Conservation (phyloP, 1,140 invertebrate species). For the Heliconius hewitsoni region DNA sequence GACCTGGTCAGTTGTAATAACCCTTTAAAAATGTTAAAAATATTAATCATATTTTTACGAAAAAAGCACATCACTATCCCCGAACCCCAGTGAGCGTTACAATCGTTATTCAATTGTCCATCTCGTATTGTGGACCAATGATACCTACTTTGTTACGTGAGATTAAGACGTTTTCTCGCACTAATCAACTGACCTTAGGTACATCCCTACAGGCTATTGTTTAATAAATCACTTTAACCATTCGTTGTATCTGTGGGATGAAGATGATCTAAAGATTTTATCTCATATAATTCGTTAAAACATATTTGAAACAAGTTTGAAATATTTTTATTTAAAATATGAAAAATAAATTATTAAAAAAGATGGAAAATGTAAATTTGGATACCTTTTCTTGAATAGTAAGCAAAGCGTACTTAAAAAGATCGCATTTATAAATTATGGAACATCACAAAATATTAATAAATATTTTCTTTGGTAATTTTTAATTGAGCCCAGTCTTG, state of each 20-base stretch:
- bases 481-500: too few relatives aligned
- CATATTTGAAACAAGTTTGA: neutral
- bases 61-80: constrained; percentile 44
- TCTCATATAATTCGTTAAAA: neutral
- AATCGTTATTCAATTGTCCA: constrained; percentile 75
- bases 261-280: neutral
- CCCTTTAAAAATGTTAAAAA: too few relatives aligned
- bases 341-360: too few relatives aligned
- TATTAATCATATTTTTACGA: too few relatives aligned
- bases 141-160: constrained; percentile 43
- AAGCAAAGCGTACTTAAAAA: too few relatives aligned
- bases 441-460: too few relatives aligned
- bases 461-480: too few relatives aligned
- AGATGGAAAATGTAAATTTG: too few relatives aligned
- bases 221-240: constrained; percentile 3
- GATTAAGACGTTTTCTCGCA: constrained; percentile 38
- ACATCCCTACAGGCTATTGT: constrained; percentile 28
- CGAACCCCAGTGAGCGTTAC: constrained; percentile 63
- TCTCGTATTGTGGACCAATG: constrained; percentile 66
- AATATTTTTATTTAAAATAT: neutral
- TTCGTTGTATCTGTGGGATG: neutral
- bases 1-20: too few relatives aligned
- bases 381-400: too few relatives aligned
- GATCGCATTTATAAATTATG: too few relatives aligned
- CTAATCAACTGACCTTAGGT: constrained; percentile 39